These are phyloP conservation scores for Lanius ludovicianus DNA, from an alignment of 2,113 vertebrate species.

Conservation along the genomic window DNA sequence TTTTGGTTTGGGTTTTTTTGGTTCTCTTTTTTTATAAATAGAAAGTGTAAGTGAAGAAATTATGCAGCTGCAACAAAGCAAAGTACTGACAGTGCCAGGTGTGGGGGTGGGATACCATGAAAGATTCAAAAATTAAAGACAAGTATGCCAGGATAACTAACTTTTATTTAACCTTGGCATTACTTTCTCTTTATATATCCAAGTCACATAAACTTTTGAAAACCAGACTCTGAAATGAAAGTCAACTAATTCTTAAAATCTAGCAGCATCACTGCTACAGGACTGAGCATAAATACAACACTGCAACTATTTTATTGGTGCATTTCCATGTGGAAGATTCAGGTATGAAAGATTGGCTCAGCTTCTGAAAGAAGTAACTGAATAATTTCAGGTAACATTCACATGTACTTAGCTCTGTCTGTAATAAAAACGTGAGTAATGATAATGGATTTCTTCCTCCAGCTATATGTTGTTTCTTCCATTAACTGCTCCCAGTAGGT, in stretches of 20 bases:
- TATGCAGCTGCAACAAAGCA: not conserved
- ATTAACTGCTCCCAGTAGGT: not conserved
- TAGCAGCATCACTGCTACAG: not conserved
- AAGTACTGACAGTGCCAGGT: not conserved
- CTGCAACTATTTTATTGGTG: not conserved
- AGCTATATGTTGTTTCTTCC: not conserved
- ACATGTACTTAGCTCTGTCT: not conserved
- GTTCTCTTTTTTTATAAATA: not conserved
- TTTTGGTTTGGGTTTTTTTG: not conserved
- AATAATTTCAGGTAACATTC: not conserved
- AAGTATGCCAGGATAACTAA: not conserved
- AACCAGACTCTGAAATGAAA: not conserved
- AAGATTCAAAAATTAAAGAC: not conserved
- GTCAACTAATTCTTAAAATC: not conserved
- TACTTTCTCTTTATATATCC: not conserved
- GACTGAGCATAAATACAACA: not conserved
- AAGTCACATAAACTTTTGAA: not conserved
- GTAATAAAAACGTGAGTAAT: not conserved
- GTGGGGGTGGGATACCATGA: not conserved
- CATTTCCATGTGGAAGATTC: not conserved
- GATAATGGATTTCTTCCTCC: not conserved
- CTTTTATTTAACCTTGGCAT: not conserved
- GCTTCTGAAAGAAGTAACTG: not conserved
- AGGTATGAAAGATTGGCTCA: not conserved
- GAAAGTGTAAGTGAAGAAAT: not conserved